phyloP scores from a whole-genome alignment of 2,888 invertebrate species.

The Brachyptera risi region DNA sequence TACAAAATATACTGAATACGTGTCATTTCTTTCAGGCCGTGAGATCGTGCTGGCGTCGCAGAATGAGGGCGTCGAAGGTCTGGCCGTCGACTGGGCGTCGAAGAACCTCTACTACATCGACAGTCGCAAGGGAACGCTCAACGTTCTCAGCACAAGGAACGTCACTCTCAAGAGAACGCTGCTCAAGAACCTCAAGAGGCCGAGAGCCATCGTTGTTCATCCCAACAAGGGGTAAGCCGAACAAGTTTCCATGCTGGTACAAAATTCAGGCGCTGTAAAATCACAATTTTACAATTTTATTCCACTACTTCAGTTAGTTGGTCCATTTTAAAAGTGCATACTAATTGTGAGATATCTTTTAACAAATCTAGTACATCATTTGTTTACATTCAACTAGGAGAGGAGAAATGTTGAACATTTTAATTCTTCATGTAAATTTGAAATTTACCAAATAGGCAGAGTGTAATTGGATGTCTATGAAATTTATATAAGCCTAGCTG shows the following conservation, averaged over 20 bases:
- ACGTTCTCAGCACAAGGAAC: conserved; percentile 84
- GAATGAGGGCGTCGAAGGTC: conserved; percentile 94
- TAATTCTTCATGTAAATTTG: too few species aligned
- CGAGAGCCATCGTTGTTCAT: conserved; percentile 94
- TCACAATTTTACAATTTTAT: neutral
- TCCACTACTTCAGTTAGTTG: neutral
- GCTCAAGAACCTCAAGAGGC: conserved; percentile 83
- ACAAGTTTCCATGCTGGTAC: too few species aligned
- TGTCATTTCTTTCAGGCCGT: conserved; percentile 49
- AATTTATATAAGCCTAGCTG: too few species aligned
- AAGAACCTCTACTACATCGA: conserved; percentile 95
- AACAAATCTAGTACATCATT: too few species aligned
- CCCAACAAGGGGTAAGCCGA: conserved; percentile 78
- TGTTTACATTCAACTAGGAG: too few species aligned
- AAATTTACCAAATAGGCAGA: too few species aligned
- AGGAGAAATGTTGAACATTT: too few species aligned
- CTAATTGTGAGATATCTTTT: neutral
- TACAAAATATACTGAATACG: too few species aligned
- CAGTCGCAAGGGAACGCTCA: conserved; percentile 88
- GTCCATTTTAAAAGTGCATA: neutral
- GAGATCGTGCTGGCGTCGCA: conserved; percentile 93
- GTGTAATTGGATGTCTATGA: too few species aligned
- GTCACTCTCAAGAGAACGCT: conserved; percentile 79
- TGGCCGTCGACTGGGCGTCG: conserved; percentile 94
- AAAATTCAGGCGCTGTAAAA: too few species aligned